Evolutionary conservation across 2,888 invertebrate species (phyloP).

Genomic region (Andricus quercusramuli): DNA sequence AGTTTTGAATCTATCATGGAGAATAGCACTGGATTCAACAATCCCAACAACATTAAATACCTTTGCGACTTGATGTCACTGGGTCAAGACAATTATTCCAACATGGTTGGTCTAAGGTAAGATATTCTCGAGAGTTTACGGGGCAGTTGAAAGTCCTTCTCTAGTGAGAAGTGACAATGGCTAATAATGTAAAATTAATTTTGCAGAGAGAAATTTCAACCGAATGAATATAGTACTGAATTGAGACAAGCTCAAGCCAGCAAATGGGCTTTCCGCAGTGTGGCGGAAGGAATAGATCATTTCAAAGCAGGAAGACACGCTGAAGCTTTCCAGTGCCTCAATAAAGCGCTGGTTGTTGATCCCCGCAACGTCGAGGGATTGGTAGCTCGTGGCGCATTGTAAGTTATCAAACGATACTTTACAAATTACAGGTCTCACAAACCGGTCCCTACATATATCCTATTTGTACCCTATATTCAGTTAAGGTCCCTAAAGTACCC

Average conservation of each 20-base stretch:
- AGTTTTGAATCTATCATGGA: conserved; percentile 90
- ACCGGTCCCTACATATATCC: too few relatives aligned
- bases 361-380: conserved; percentile 94
- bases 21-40: conserved; percentile 92
- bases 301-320: conserved; percentile 95
- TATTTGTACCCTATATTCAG: too few relatives aligned
- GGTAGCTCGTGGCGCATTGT: conserved; percentile 94
- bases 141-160: neutral
- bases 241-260: conserved; percentile 94
- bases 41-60: conserved; percentile 92
- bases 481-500: too few relatives aligned
- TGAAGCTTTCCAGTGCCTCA: conserved; percentile 96
- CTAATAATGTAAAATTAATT: conserved; percentile 30
- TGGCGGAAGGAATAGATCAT: conserved; percentile 95
- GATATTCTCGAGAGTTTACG: conserved; percentile 37
- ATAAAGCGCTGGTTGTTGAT: conserved; percentile 95
- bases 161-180: conserved; percentile 27
- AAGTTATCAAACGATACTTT: too few relatives aligned
- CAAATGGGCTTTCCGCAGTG: conserved; percentile 94
- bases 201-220: conserved; percentile 86
- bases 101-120: conserved; percentile 87
- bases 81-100: conserved; percentile 84
- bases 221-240: conserved; percentile 90
- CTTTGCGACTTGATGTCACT: conserved; percentile 88
- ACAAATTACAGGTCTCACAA: too few relatives aligned